Evolutionary conservation across 2,888 invertebrate species (phyloP).

Genomic region (Zhengitettix transpicula): DNA sequence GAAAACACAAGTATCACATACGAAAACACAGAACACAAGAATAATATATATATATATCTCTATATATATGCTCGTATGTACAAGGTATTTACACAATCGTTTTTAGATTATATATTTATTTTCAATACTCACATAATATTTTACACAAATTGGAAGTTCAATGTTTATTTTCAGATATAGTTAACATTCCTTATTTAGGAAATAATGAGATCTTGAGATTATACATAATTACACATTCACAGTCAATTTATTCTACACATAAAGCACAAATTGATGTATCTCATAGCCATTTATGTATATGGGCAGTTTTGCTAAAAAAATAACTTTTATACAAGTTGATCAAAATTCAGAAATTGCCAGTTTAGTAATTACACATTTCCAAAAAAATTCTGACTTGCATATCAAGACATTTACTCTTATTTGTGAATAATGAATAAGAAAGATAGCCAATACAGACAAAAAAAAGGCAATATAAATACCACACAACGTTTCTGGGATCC

Average conservation of each 20-base stretch:
- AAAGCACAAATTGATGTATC: conserved; percentile 6
- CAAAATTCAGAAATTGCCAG: no score
- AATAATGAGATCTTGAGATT: conserved; percentile 8
- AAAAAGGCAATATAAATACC: no score
- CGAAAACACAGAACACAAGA: conserved; percentile 13
- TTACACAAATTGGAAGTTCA: background rate
- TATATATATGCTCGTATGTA: background rate
- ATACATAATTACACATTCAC: conserved; percentile 9
- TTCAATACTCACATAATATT: background rate
- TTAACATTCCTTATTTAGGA: conserved; percentile 1
- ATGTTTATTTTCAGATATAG: background rate
- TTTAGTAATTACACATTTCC: no score
- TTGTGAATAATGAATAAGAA: no score
- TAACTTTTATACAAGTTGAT: no score
- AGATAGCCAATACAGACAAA: no score
- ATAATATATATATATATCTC: conserved; percentile 9
- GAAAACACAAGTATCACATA: conserved; percentile 15
- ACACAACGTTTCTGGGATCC: no score
- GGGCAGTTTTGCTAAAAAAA: no score
- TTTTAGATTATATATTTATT: background rate
- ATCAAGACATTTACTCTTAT: no score
- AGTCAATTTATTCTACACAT: conserved; percentile 6
- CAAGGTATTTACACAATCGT: background rate
- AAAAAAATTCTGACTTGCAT: no score
- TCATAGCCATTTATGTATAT: no score